These are phyloP conservation scores for Sinosuthora webbiana DNA, from an alignment of 2,113 vertebrate species.

Conservation along the genomic window DNA sequence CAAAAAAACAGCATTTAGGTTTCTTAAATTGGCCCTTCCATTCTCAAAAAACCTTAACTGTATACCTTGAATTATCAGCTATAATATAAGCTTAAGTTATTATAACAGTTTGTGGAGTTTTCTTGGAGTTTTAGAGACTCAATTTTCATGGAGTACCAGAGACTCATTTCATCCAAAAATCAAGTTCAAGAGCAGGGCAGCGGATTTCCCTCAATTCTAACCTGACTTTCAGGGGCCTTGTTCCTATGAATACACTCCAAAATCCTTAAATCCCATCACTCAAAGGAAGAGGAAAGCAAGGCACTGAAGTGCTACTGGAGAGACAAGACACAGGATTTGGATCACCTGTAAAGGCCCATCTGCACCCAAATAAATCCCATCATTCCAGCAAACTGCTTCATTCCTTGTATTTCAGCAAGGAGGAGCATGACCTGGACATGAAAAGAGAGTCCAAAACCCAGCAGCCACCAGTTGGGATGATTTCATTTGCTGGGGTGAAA, in stretches of 20 bases:
- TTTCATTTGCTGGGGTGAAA: constrained; percentile 37
- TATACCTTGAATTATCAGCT: background rate
- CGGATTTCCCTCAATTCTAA: background rate
- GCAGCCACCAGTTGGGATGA: background rate
- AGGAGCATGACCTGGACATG: background rate
- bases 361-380: background rate
- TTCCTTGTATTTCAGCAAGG: background rate
- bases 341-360: background rate
- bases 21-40: too few relatives aligned
- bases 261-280: background rate
- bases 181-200: background rate
- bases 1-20: too few relatives aligned
- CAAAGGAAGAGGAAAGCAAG: background rate
- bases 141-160: background rate
- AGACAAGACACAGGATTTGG: background rate
- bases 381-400: background rate
- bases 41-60: background rate
- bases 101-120: accelerated
- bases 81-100: background rate
- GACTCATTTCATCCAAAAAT: background rate
- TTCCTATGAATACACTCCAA: background rate
- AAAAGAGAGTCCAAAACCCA: background rate
- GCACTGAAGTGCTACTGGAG: background rate
- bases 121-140: background rate
- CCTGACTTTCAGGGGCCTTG: background rate